These are phyloP conservation scores for Coenobita brevimanus DNA, from an alignment of 1,140 invertebrate genomes.

Conservation along the genomic window DNA sequence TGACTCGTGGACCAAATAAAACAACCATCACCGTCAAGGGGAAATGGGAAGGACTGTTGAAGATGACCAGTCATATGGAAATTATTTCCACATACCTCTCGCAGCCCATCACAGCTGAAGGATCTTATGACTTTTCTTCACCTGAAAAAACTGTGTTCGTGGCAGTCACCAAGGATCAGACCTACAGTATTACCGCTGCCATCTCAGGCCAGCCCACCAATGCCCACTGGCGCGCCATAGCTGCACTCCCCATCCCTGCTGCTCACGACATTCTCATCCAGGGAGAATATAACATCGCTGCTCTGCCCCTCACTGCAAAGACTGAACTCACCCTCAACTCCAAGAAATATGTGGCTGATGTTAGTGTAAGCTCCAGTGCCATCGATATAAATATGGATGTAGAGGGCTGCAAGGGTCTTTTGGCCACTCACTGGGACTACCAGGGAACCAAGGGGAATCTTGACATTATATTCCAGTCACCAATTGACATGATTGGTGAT, in stretches of 20 bases:
- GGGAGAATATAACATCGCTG: slow-evolving; percentile 13
- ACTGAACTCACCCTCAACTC: not conserved
- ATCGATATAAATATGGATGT: slow-evolving; percentile 2
- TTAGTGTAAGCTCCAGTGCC: not conserved
- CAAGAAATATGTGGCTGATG: not conserved
- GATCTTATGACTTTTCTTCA: slow-evolving; percentile 15
- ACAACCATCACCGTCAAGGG: slow-evolving; percentile 29
- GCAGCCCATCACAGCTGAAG: slow-evolving; percentile 12
- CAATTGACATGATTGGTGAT: not conserved
- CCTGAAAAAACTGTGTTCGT: not conserved
- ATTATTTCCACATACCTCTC: slow-evolving; percentile 23
- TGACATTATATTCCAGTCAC: slow-evolving; percentile 31
- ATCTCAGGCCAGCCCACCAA: slow-evolving; percentile 12
- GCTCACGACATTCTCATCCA: not conserved
- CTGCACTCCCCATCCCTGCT: slow-evolving; percentile 3
- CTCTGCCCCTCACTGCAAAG: slow-evolving; percentile 29
- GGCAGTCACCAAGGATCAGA: not conserved
- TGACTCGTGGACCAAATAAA: slow-evolving; percentile 19
- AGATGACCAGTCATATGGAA: not conserved
- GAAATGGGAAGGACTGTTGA: not conserved
- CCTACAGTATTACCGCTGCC: slow-evolving; percentile 30
- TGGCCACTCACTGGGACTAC: slow-evolving; percentile 22
- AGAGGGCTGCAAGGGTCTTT: slow-evolving; percentile 18
- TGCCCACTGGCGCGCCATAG: not conserved
- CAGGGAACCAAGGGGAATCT: slow-evolving; percentile 8